Conservation (phyloP, 2,797 vertebrate genomes). For the Falco rusticolus region DNA sequence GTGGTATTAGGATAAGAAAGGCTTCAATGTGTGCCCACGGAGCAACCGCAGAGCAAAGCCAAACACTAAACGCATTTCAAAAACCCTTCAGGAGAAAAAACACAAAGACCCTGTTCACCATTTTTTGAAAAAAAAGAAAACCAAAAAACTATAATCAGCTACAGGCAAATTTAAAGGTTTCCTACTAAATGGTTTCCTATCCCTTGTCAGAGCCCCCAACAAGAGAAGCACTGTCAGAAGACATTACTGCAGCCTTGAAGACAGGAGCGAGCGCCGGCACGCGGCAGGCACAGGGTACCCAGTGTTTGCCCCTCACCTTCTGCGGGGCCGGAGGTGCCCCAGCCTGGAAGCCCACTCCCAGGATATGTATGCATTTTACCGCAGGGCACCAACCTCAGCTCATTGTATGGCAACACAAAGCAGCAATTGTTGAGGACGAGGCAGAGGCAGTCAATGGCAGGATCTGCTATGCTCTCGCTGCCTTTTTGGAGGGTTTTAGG, state of each 20-base stretch:
- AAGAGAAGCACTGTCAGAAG: not conserved
- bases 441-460: slow-evolving; percentile 64
- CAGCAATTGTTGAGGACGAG: slow-evolving; percentile 79
- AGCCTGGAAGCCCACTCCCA: slow-evolving; percentile 70
- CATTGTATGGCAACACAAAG: slow-evolving; percentile 79
- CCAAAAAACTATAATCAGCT: not conserved
- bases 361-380: slow-evolving; percentile 74
- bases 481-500: not conserved
- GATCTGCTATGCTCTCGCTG: slow-evolving; percentile 15
- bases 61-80: not conserved
- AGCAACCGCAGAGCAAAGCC: not conserved
- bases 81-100: not conserved
- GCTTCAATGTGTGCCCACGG: not conserved
- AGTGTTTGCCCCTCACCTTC: not conserved
- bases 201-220: not conserved
- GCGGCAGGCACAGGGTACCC: not conserved
- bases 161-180: not conserved
- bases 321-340: not conserved
- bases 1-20: not conserved
- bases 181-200: not conserved
- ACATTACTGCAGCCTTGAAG: not conserved
- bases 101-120: not conserved
- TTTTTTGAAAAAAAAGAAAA: no score
- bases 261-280: not conserved
- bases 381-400: slow-evolving; percentile 75